These are phyloP conservation scores for Dasyurus viverrinus DNA, from an alignment of 2,113 vertebrate genomes.

Conservation along the genomic window DNA sequence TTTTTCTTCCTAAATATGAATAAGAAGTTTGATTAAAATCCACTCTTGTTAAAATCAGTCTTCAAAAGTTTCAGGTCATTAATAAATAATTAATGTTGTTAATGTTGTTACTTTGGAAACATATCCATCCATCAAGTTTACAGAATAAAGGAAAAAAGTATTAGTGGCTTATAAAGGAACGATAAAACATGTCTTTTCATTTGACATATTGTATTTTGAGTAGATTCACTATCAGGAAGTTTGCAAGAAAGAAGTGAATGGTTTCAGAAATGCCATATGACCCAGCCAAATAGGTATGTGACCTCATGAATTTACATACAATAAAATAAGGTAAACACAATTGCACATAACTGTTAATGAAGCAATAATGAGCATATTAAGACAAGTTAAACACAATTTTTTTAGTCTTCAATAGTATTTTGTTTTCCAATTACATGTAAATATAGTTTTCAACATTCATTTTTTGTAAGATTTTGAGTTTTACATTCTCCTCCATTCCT, in stretches of 20 bases:
- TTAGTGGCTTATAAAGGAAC: background rate
- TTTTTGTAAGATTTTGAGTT: too few species aligned
- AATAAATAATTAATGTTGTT: background rate
- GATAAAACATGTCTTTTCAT: background rate
- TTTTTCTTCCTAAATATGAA: constrained; percentile 6
- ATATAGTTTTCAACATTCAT: too few species aligned
- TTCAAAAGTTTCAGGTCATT: background rate
- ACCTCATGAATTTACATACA: too few species aligned
- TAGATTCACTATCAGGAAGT: background rate
- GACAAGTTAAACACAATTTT: background rate
- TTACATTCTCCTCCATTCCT: too few species aligned
- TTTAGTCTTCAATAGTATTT: background rate
- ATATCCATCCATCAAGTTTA: background rate
- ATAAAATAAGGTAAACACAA: too few species aligned
- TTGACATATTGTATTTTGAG: background rate
- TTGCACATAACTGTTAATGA: background rate
- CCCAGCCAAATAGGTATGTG: background rate
- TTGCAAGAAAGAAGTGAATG: background rate
- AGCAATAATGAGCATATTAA: background rate
- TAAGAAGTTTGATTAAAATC: constrained; percentile 18
- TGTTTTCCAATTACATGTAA: too few species aligned
- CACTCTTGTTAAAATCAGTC: constrained; percentile 8
- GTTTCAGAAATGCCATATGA: background rate
- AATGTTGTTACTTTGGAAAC: background rate
- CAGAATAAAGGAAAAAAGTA: background rate